Evolutionary conservation across 2,113 vertebrate genomes (phyloP), one percentile per base, ranked within the genome.

Genomic region (Cromileptes altivelis): DNA sequence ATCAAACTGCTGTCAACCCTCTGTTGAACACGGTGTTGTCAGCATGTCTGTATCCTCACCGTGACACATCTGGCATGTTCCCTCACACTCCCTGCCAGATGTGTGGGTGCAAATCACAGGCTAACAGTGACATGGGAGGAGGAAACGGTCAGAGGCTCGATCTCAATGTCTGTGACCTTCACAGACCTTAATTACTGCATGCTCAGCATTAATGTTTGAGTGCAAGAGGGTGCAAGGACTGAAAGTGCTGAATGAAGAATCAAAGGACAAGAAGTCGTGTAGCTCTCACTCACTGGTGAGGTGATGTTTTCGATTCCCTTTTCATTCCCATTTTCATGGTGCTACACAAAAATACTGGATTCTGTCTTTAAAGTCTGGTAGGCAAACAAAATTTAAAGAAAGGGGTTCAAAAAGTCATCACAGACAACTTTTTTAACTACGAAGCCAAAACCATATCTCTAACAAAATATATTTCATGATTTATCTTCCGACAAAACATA

Each of bases 161-260:
- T 70, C 45, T 13, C 47, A 25, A 8, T 40, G 18, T n/a, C 33
- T 49, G 4, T 57, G 75, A 85, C 67, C 71, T 85, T 80, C 58
- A 49, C 33, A 70, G 11, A 62, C 65, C 80, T 76, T 63, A 61
- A 85, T 77, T 77, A 79, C 50, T 55, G 80, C 75, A 52, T 13
- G 33, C 50, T 82, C 75, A 77, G 72, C 75, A 75, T 80, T 70
- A 80, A 71, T 60, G 42, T 69, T 68, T 45, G n/a, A 64, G 42
- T 45, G 27, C 14, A 23, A 78, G 14, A 76, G 14, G 9, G 37
- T 8, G 12, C 15, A 14, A 23, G n/a, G 23, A 30, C 55, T 80
- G 30, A 47, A 55, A 60, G 62, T 6, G 50, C 23, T 30, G 12
- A 78, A 42, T 57, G 30, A 27, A 25, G 40, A 68, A 75, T 56